These are phyloP conservation scores for Zoroaster sp. DNA, from an alignment of 53 echinoderm and acorn worm genomes.

Conservation along the genomic window DNA sequence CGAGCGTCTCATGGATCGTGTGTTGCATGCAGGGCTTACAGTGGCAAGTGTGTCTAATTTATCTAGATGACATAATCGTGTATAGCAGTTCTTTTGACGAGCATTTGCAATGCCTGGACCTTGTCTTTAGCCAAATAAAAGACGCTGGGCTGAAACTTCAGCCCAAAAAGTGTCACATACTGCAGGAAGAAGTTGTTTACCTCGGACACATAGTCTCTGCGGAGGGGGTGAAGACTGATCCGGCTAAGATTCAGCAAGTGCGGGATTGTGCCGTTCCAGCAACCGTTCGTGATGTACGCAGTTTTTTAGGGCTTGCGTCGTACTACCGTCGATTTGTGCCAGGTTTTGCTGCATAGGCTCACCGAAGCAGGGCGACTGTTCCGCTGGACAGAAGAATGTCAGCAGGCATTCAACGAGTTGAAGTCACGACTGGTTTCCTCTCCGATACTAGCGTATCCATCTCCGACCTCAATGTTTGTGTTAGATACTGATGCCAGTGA, in stretches of 20 bases:
- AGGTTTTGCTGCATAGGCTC: neutral
- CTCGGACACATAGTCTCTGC: conserved; percentile 51
- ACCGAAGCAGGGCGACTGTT: neutral
- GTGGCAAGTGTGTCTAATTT: conserved; percentile 53
- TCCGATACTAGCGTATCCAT: no score
- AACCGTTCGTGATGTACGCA: neutral
- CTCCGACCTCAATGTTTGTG: no score
- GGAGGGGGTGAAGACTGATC: conserved; percentile 36
- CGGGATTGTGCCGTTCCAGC: neutral
- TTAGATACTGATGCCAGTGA: no score
- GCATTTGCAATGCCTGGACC: conserved; percentile 15
- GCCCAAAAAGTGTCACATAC: conserved; percentile 60
- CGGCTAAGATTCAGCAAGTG: neutral
- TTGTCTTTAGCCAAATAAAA: conserved; percentile 32
- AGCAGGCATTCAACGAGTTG: conserved; percentile 3
- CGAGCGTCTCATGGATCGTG: conserved; percentile 24
- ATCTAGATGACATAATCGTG: conserved; percentile 61
- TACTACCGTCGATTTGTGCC: conserved; percentile 29
- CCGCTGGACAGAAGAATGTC: neutral
- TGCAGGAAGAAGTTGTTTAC: conserved; percentile 43
- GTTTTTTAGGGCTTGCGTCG: conserved; percentile 23
- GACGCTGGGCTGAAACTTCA: conserved; percentile 58
- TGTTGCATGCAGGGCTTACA: conserved; percentile 31
- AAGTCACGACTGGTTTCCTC: no score
- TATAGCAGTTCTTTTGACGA: conserved; percentile 21